These are phyloP conservation scores for Trinectes maculatus DNA, from an alignment of 2,113 vertebrate genomes.

Conservation along the genomic window DNA sequence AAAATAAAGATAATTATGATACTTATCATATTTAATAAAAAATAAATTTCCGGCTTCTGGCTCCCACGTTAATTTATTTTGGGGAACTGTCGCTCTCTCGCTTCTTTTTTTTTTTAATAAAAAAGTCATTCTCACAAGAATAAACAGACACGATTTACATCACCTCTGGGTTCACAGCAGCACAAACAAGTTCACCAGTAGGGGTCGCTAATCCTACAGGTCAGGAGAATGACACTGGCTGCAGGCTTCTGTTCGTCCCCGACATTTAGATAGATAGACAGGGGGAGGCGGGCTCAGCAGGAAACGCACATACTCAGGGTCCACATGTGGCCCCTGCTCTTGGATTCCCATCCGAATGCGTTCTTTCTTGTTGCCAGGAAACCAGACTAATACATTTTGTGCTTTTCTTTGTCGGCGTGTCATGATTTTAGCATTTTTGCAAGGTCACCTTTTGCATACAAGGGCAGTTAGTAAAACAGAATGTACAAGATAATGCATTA, in stretches of 20 bases:
- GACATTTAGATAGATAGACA: constrained; percentile 61
- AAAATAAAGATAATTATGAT: constrained; percentile 39
- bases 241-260: constrained; percentile 44
- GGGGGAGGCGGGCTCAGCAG: constrained; percentile 38
- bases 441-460: constrained; percentile 38
- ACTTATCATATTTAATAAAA: constrained; percentile 58
- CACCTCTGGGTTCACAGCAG: constrained; percentile 76
- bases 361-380: constrained; percentile 38
- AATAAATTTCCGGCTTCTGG: constrained; percentile 48
- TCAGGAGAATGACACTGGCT: constrained; percentile 55
- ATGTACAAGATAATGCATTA: constrained; percentile 14
- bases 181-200: constrained; percentile 74
- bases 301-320: constrained; percentile 38
- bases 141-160: constrained; percentile 77
- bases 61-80: constrained; percentile 47
- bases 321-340: constrained; percentile 35
- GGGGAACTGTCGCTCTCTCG: constrained; percentile 22
- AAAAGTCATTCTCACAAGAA: constrained; percentile 70
- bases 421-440: constrained; percentile 19
- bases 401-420: constrained; percentile 49
- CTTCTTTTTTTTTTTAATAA: background rate
- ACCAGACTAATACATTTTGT: constrained; percentile 43
- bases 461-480: constrained; percentile 6
- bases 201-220: constrained; percentile 69
- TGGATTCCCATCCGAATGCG: constrained; percentile 23